Evolutionary conservation across 2,888 invertebrate species (phyloP).

Genomic region (Lepidocyrtinus sp.): DNA sequence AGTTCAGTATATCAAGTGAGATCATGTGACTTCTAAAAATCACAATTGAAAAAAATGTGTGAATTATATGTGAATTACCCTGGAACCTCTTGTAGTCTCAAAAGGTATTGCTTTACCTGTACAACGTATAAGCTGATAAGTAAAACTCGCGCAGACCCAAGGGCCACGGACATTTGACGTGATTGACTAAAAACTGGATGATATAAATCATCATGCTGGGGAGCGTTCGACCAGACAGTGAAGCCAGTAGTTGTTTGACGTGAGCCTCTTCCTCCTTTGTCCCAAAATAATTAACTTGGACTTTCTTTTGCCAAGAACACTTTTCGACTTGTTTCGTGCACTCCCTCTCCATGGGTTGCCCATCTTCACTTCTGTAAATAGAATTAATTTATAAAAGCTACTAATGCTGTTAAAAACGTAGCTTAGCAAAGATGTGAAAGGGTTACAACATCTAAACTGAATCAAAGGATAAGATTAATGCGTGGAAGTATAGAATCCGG

Average conservation of each 20-base stretch:
- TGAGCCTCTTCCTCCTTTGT: slow-evolving; percentile 79
- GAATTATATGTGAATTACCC: no score
- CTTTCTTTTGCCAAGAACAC: slow-evolving; percentile 68
- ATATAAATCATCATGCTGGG: slow-evolving; percentile 77
- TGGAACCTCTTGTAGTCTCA: no score
- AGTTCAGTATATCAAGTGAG: slow-evolving; percentile 18
- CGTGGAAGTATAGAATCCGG: no score
- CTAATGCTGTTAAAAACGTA: no score
- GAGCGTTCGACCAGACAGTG: slow-evolving; percentile 66
- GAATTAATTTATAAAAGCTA: neutral
- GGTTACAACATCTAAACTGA: no score
- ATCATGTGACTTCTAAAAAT: slow-evolving; percentile 38
- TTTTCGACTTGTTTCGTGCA: slow-evolving; percentile 33
- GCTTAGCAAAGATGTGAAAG: no score
- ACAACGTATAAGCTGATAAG: slow-evolving; percentile 76
- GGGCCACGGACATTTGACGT: slow-evolving; percentile 79
- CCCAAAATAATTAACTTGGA: slow-evolving; percentile 77
- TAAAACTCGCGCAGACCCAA: slow-evolving; percentile 76
- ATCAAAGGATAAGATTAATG: no score
- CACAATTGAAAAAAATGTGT: no score
- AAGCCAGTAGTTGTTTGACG: slow-evolving; percentile 78
- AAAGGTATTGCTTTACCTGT: no score
- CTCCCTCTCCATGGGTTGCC: slow-evolving; percentile 34
- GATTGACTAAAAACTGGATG: slow-evolving; percentile 76
- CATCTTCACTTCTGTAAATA: slow-evolving; percentile 42